Evolutionary conservation across 2,888 invertebrate species (phyloP).

Genomic region (Geophilus truncorum): DNA sequence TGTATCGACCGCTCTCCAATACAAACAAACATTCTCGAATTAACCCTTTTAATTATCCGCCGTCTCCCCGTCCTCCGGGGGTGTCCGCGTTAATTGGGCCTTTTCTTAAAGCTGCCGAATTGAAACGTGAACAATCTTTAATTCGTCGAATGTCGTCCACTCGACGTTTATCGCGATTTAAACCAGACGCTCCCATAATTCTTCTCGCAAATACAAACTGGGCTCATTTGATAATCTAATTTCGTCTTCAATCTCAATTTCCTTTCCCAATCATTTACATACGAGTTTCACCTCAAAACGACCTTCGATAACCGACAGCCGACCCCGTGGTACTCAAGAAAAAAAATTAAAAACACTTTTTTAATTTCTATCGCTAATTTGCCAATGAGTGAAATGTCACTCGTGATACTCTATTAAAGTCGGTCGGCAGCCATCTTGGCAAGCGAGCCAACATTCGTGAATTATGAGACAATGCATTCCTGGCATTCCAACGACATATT

Average conservation of each 20-base stretch:
- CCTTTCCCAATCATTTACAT: too few species aligned
- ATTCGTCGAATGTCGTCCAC: neutral
- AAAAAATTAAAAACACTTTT: neutral
- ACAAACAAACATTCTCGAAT: neutral
- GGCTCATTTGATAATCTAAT: too few species aligned
- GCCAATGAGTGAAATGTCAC: neutral
- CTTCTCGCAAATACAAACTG: neutral
- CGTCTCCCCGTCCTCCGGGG: neutral
- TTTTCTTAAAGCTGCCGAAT: neutral
- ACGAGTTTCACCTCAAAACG: too few species aligned
- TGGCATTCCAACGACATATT: neutral
- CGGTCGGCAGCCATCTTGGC: neutral
- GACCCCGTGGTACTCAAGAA: too few species aligned
- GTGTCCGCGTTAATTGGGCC: neutral
- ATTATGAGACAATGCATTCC: neutral
- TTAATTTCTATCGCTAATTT: neutral
- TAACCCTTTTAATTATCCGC: neutral
- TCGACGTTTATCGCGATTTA: neutral
- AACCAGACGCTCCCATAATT: neutral
- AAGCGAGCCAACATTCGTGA: neutral
- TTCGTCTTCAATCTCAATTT: too few species aligned
- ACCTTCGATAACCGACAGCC: too few species aligned
- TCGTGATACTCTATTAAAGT: neutral
- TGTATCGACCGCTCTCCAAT: neutral
- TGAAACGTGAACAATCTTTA: too few species aligned